Evolutionary conservation across 2,113 vertebrate genomes (phyloP).

Genomic region (Tricholaema leucomelas): DNA sequence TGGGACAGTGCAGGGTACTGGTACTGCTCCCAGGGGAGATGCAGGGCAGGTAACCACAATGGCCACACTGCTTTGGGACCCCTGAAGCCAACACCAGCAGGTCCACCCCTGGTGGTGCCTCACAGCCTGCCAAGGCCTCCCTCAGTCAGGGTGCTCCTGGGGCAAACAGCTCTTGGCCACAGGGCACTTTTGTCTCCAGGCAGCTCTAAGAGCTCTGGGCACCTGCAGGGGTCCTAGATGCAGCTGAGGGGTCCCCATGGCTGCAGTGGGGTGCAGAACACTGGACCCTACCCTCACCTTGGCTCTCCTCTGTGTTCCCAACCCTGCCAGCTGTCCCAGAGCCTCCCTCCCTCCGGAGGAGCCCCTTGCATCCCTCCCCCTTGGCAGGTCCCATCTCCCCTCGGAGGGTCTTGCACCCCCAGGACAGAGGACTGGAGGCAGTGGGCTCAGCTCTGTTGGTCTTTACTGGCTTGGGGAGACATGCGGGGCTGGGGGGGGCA

Average conservation of each 20-base stretch:
- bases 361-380: neutral
- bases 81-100: neutral
- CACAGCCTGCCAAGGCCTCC: neutral
- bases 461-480: conserved; percentile 33
- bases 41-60: too few relatives aligned
- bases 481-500: neutral
- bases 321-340: neutral
- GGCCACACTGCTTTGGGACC: accelerated
- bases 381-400: neutral
- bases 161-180: neutral
- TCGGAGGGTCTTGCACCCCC: neutral
- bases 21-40: neutral
- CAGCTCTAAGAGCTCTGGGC: neutral
- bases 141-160: neutral
- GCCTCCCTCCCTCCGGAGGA: neutral
- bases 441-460: neutral
- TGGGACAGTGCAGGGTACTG: too few relatives aligned
- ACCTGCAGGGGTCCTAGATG: neutral
- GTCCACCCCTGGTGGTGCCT: neutral
- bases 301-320: neutral
- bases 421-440: neutral
- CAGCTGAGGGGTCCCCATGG: neutral
- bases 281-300: neutral
- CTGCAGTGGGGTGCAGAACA: accelerated
- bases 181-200: neutral